These are phyloP conservation scores for Macaca mulatta DNA, from an alignment of 2,113 vertebrate genomes.

Conservation along the genomic window DNA sequence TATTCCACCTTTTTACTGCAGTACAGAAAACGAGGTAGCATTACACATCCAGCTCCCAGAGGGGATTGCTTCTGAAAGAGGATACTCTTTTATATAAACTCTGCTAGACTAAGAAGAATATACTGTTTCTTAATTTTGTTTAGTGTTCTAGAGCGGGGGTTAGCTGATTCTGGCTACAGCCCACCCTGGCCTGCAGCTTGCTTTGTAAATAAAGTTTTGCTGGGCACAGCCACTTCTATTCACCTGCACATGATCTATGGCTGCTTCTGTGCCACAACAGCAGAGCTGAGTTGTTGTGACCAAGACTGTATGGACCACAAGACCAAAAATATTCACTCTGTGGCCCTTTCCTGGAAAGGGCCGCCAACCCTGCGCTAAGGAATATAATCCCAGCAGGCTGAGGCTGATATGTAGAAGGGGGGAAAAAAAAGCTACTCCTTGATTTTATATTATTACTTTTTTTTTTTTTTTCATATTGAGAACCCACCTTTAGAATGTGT, in stretches of 20 bases:
- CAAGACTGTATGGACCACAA: not conserved
- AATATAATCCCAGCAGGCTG: not conserved
- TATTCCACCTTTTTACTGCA: not conserved
- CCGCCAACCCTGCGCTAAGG: not conserved
- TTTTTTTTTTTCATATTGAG: not conserved
- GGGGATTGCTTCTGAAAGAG: not conserved
- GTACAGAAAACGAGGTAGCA: not conserved
- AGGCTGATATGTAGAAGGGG: not conserved
- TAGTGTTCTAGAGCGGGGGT: not conserved
- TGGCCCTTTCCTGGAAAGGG: not conserved
- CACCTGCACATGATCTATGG: rapidly evolving
- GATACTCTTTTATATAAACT: not conserved
- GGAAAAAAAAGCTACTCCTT: not conserved
- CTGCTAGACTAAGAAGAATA: not conserved
- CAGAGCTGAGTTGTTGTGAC: not conserved
- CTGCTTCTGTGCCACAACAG: not conserved
- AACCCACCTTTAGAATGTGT: not conserved
- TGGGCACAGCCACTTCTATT: not conserved
- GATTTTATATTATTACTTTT: not conserved
- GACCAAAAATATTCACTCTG: not conserved
- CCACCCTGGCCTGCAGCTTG: not conserved
- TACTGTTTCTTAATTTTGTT: not conserved
- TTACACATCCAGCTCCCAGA: not conserved
- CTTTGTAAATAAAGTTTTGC: not conserved
- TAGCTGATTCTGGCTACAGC: not conserved